A percentile compares a stretch with the other conserved stretches of the same genome.
Evolutionary conservation across 1,140 invertebrate genomes (phyloP).

Genomic region (Drosophila burlai): DNA sequence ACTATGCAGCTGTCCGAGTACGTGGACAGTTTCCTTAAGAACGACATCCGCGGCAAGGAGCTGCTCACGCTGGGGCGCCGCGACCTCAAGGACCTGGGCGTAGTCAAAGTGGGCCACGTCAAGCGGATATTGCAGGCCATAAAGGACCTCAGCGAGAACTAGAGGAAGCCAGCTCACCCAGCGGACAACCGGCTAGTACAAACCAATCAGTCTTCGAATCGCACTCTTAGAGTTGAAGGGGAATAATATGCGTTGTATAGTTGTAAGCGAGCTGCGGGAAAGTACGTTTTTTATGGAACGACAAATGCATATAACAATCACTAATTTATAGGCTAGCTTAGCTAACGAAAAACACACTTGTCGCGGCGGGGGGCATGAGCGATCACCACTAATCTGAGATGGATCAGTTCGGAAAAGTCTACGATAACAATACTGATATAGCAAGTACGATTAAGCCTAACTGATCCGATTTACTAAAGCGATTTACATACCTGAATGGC

Average conservation of each 20-base stretch:
- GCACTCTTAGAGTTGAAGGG: slow-evolving; percentile 39
- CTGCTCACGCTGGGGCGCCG: slow-evolving; percentile 93
- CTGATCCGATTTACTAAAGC: slow-evolving; percentile 14
- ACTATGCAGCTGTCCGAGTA: slow-evolving; percentile 95
- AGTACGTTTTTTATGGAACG: slow-evolving; percentile 47
- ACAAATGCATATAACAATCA: slow-evolving; percentile 82
- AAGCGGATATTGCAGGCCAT: slow-evolving; percentile 97
- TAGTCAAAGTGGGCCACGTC: slow-evolving; percentile 97
- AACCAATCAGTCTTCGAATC: slow-evolving; percentile 62
- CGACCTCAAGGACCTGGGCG: slow-evolving; percentile 95
- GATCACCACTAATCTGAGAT: slow-evolving; percentile 2
- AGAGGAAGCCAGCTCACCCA: slow-evolving; percentile 8
- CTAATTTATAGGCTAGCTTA: slow-evolving; percentile 78
- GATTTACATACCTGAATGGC: slow-evolving; percentile 1
- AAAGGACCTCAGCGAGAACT: slow-evolving; percentile 89
- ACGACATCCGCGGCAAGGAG: slow-evolving; percentile 97
- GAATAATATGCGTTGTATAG: slow-evolving; percentile 21
- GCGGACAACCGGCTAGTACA: slow-evolving; percentile 57
- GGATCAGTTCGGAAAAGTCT: background rate
- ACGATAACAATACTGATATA: slow-evolving; percentile 13
- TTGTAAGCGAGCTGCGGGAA: slow-evolving; percentile 35
- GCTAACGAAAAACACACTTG: slow-evolving; percentile 48
- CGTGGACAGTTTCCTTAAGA: slow-evolving; percentile 92
- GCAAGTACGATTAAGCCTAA: slow-evolving; percentile 28
- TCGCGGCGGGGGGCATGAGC: background rate